Conservation (phyloP, 2,888 invertebrate species). For the Folsomia candida region DNA sequence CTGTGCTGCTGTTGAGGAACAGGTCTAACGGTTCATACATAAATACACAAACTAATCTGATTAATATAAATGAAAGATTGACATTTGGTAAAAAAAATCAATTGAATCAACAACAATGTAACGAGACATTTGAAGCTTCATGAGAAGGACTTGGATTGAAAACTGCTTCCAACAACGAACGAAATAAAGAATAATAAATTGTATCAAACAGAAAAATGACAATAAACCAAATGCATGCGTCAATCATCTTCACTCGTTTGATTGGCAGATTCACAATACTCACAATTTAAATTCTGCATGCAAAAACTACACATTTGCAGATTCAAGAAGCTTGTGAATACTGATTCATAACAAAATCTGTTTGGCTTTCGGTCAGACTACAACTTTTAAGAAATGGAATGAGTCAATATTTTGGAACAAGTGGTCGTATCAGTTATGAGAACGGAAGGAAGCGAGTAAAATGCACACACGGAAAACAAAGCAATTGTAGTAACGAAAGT, state of each 20-base stretch:
- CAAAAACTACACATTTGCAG: too few relatives aligned
- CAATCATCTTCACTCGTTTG: neutral
- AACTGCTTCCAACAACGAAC: neutral
- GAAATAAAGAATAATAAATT: neutral
- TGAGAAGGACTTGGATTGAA: neutral
- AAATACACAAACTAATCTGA: neutral
- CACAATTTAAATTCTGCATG: neutral
- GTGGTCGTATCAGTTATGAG: neutral
- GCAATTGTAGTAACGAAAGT: neutral
- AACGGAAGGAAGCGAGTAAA: neutral
- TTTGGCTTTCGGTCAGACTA: neutral
- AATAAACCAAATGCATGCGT: neutral
- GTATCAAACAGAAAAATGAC: neutral
- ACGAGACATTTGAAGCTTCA: neutral
- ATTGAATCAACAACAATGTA: neutral
- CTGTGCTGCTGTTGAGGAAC: too few relatives aligned
- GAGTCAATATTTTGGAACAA: neutral
- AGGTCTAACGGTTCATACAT: neutral
- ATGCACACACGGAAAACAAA: neutral
- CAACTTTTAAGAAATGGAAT: neutral
- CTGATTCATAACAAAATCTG: neutral
- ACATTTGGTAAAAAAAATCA: neutral
- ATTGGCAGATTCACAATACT: too few relatives aligned
- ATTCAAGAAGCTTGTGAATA: neutral
- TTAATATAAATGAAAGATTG: neutral